These are phyloP conservation scores for Bagarius yarrelli DNA, from an alignment of 2,113 vertebrate species.

Conservation along the genomic window DNA sequence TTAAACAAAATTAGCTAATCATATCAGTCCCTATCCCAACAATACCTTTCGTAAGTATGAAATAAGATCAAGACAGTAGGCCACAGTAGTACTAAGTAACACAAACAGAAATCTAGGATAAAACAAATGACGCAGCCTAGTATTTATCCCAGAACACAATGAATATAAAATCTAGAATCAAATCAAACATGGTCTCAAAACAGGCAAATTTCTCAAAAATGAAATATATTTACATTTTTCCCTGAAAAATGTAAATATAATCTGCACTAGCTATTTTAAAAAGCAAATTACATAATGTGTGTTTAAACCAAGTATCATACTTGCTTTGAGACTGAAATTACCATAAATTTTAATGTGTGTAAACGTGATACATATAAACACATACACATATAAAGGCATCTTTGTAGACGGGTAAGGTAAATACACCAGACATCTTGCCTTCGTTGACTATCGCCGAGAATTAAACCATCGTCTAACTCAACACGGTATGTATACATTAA, in stretches of 20 bases:
- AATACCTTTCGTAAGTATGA: neutral
- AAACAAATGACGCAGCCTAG: neutral
- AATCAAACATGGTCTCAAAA: neutral
- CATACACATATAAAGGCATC: neutral
- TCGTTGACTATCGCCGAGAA: neutral
- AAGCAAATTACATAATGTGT: slow-evolving; percentile 12
- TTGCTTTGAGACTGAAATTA: slow-evolving; percentile 13
- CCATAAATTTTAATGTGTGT: slow-evolving; percentile 12
- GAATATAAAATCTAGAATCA: neutral
- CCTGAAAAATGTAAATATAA: neutral
- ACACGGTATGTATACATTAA: slow-evolving; percentile 24
- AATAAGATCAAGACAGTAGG: neutral
- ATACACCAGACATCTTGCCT: neutral
- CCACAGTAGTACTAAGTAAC: neutral
- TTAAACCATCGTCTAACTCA: neutral
- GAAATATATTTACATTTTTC: no score
- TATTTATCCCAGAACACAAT: neutral
- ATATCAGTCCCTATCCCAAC: neutral
- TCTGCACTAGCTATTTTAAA: neutral
- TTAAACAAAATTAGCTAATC: neutral
- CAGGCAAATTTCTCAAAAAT: no score
- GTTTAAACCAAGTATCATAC: neutral
- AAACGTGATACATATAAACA: no score
- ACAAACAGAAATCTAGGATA: neutral
- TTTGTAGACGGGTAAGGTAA: neutral